Evolutionary conservation across 2,888 invertebrate genomes (phyloP).

Genomic region (Adela reaumurella): DNA sequence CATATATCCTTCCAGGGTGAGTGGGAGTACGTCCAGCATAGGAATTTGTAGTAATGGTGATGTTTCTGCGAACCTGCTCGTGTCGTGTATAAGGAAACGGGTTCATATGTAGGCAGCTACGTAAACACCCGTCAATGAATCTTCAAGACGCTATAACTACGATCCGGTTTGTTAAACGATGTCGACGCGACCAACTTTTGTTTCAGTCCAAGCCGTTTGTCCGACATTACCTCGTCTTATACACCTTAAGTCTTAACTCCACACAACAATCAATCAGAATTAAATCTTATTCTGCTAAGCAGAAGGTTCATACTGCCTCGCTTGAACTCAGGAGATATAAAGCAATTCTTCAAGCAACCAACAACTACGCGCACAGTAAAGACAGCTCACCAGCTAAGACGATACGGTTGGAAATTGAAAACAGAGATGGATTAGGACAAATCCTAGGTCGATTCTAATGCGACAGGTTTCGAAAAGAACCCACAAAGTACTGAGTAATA

Average conservation of each 20-base stretch:
- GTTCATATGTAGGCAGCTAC: background rate
- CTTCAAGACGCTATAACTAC: conserved; percentile 8
- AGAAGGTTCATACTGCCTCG: no score
- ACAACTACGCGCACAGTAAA: background rate
- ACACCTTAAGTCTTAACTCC: no score
- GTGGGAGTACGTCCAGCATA: background rate
- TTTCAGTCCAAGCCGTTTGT: conserved; percentile 17
- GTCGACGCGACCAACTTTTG: conserved; percentile 35
- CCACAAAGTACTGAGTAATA: background rate
- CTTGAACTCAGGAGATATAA: no score
- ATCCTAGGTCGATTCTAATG: background rate
- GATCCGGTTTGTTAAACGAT: conserved; percentile 35
- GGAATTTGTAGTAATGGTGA: background rate
- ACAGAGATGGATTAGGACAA: background rate
- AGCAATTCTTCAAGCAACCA: background rate
- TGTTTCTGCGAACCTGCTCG: background rate
- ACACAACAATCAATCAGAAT: no score
- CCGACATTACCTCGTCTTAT: background rate
- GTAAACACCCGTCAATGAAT: background rate
- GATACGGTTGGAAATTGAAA: background rate
- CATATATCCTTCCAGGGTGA: no score
- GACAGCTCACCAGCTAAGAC: background rate
- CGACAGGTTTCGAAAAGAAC: background rate
- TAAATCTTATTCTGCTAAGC: no score
- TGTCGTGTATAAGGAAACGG: background rate